Conservation (phyloP, 2,797 vertebrate genomes). For the Ambastaia sidthimunki region DNA sequence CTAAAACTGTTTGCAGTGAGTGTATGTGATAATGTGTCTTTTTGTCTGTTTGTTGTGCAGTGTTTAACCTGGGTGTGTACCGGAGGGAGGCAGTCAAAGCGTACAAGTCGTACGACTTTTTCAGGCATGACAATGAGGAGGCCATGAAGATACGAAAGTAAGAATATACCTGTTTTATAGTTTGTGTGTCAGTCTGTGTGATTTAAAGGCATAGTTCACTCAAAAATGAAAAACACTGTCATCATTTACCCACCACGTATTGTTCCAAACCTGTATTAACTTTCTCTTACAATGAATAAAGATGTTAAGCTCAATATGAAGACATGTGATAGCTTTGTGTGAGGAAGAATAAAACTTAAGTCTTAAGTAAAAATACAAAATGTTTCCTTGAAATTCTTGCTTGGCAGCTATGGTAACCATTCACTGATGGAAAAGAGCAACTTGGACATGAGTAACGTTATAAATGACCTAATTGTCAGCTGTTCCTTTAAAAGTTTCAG, state of each 20-base stretch:
- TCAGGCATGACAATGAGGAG: constrained; percentile 94
- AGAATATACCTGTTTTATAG: constrained; percentile 62
- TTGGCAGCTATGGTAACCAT: too few relatives aligned
- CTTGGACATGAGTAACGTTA: not conserved
- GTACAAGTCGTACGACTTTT: constrained; percentile 97
- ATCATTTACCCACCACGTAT: not conserved
- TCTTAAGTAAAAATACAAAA: not conserved
- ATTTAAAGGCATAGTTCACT: not conserved
- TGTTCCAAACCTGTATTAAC: not conserved
- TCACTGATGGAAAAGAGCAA: not conserved
- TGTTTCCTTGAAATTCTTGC: too few relatives aligned
- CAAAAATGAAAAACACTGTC: not conserved
- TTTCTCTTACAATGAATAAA: too few relatives aligned
- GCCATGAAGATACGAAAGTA: constrained; percentile 98
- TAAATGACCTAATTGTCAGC: not conserved
- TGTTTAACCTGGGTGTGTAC: constrained; percentile 97
- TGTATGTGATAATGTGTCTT: not conserved
- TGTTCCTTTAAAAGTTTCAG: not conserved
- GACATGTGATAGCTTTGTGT: not conserved
- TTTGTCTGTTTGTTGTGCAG: constrained; percentile 71
- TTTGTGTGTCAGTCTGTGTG: not conserved
- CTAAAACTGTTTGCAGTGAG: not conserved
- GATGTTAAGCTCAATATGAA: not conserved
- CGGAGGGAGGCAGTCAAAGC: constrained; percentile 91
- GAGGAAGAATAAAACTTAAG: not conserved